Percentiles rank a stretch among this genome's conserved stretches.
Conservation (phyloP, 30 jellyfish, hydroid and myxozoan species). For the Catostylus mosaicus region DNA sequence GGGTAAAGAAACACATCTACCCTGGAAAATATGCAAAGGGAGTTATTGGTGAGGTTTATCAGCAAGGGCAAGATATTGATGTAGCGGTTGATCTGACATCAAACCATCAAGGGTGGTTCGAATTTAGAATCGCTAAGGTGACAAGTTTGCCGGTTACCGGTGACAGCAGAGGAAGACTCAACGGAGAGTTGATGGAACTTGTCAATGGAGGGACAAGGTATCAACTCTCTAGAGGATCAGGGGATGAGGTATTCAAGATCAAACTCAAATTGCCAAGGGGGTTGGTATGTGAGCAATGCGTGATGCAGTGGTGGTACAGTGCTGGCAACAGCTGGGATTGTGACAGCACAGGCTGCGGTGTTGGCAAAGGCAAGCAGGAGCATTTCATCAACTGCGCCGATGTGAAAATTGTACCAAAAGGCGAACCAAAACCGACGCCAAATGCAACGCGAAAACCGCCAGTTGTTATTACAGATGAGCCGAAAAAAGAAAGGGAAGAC, state of each 20-base stretch:
- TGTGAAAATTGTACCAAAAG: conserved; percentile 68
- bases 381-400: conserved; percentile 94
- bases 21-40: conserved; percentile 86
- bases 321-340: conserved; percentile 95
- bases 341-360: conserved; percentile 82
- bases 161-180: conserved; percentile 67
- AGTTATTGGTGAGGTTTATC: conserved; percentile 70
- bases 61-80: conserved; percentile 80
- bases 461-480: conserved; percentile 54
- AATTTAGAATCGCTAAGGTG: conserved; percentile 77
- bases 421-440: conserved; percentile 46
- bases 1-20: conserved; percentile 63
- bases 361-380: conserved; percentile 87
- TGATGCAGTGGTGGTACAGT: conserved; percentile 88
- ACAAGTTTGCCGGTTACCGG: conserved; percentile 46
- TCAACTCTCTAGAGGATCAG: conserved; percentile 73
- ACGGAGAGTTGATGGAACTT: conserved; percentile 60
- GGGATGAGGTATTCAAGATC: conserved; percentile 52
- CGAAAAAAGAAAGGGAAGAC: conserved; percentile 40
- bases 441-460: conserved; percentile 53
- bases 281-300: conserved; percentile 82
- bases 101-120: conserved; percentile 84
- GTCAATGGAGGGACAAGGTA: conserved; percentile 85
- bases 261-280: conserved; percentile 66
- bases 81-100: conserved; percentile 76